Percentiles rank a stretch among this genome's conserved stretches.
These are phyloP conservation scores for Prochilodus magdalenae DNA, from an alignment of 2,113 vertebrate species.

Conservation along the genomic window DNA sequence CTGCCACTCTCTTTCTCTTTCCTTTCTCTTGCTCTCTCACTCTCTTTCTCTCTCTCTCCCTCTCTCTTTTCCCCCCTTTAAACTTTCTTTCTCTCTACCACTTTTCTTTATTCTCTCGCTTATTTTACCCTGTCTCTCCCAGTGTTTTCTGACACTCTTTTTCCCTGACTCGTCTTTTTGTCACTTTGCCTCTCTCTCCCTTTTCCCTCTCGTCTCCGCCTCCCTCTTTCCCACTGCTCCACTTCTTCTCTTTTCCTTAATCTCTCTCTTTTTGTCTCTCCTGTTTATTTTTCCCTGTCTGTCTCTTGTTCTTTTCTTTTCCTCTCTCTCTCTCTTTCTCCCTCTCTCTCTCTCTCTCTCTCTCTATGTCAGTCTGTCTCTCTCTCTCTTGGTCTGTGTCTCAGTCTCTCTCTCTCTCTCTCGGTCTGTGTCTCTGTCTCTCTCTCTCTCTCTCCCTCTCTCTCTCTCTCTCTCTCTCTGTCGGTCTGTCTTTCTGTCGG, in stretches of 20 bases:
- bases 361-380: slow-evolving; percentile 45
- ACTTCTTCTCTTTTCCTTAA: not conserved
- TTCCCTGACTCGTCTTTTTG: slow-evolving; percentile 50
- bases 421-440: too few relatives aligned
- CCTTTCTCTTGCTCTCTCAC: too few relatives aligned
- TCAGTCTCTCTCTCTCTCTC: too few relatives aligned
- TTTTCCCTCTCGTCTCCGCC: slow-evolving; percentile 36
- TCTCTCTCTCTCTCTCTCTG: slow-evolving; percentile 48
- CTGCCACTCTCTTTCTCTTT: not conserved
- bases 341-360: too few relatives aligned
- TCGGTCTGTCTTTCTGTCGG: slow-evolving; percentile 21
- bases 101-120: not conserved
- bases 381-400: too few relatives aligned
- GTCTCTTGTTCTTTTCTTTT: too few relatives aligned
- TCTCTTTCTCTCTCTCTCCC: not conserved
- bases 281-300: too few relatives aligned
- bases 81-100: slow-evolving; percentile 33
- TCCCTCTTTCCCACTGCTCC: slow-evolving; percentile 28
- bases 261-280: not conserved
- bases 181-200: slow-evolving; percentile 54
- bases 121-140: slow-evolving; percentile 57
- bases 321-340: slow-evolving; percentile 19
- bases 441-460: slow-evolving; percentile 15
- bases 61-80: not conserved
- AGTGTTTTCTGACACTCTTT: not conserved